Evolutionary conservation across 2,888 invertebrate species (phyloP), one percentile per base, ranked within the genome.

Genomic region (Drosophila longiperda): DNA sequence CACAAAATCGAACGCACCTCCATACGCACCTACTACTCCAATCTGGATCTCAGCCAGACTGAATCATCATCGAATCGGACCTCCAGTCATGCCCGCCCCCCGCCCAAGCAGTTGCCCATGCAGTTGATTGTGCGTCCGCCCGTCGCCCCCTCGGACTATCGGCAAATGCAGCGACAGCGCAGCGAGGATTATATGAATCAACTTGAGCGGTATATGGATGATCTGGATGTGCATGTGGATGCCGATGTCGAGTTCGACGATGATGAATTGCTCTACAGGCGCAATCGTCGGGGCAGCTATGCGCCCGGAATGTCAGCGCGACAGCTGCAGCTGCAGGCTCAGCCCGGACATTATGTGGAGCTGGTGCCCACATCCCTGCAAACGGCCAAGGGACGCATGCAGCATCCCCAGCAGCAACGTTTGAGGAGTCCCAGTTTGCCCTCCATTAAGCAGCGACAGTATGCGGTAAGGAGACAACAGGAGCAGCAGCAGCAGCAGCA

Each of bases 371-470:
- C 83, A 12, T 76, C 85, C 8, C 54, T 91, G 63, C 91, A 91
- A 65, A 91, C 91, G n/a, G 91, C 91, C 60, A 92, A 92, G 78
- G 90, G 86, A 1, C 89, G 91, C 65, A 85, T 91, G 83, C 91
- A 91, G 77, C 81, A 91, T 53, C 83, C 91, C 17, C 75, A 79
- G 40, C 79, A 77, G 54, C 89, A 87, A 20, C 90, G 92, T 20
- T 74, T 92, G 38, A 93, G 96, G 65, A 96, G 96, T 90, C 96
- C 96, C 32, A 96, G 96, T 85, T 92, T 96, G 69, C 96, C 96
- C 6, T 95, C 96, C 0, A 96, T 96, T 75, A 92, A 94, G 23
- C 92, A 93, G 49, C 83, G 86, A 68, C 87, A 91, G 50, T 83
- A 90, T 67, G 78, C 73, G 1, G 34, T 60, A 34, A 71, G 78